Evolutionary conservation across 2,888 invertebrate species (phyloP).

Genomic region (Sesia apiformis): DNA sequence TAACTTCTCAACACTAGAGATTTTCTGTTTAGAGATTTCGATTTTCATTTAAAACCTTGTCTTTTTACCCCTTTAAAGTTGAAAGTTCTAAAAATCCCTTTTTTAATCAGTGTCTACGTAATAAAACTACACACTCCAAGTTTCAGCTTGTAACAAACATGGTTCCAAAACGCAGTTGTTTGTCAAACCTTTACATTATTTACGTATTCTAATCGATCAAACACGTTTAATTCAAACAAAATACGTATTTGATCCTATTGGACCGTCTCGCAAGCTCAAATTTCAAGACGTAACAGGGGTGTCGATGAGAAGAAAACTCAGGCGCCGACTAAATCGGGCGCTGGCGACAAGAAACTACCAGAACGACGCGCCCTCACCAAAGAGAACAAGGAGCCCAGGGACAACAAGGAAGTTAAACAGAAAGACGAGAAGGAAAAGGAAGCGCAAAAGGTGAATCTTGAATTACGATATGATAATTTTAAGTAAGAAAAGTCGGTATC

Average conservation of each 20-base stretch:
- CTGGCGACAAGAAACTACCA: constrained; percentile 32
- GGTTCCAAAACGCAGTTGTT: neutral
- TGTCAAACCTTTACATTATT: neutral
- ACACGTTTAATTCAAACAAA: neutral
- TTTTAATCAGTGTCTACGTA: too few species aligned
- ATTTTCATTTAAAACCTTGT: too few species aligned
- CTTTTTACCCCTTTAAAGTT: too few species aligned
- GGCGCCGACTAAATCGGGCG: constrained; percentile 18
- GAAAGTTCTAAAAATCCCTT: too few species aligned
- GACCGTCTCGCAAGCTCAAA: neutral
- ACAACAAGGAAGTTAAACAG: constrained; percentile 30
- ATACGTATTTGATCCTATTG: constrained; percentile 1
- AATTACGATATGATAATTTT: too few species aligned
- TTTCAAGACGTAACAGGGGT: neutral
- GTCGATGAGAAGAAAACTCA: constrained; percentile 38
- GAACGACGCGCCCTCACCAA: constrained; percentile 44
- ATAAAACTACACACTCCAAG: too few species aligned
- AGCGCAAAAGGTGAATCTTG: constrained; percentile 18
- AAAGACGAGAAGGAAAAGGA: constrained; percentile 33
- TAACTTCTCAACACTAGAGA: too few species aligned
- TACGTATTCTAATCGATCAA: neutral
- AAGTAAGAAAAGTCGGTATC: too few species aligned
- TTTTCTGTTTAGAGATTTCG: too few species aligned
- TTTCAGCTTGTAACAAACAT: too few species aligned
- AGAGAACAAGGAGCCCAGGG: constrained; percentile 58